Evolutionary conservation across 2,113 vertebrate species (phyloP), one percentile per base, ranked within the genome.

Genomic region (Solea solea): DNA sequence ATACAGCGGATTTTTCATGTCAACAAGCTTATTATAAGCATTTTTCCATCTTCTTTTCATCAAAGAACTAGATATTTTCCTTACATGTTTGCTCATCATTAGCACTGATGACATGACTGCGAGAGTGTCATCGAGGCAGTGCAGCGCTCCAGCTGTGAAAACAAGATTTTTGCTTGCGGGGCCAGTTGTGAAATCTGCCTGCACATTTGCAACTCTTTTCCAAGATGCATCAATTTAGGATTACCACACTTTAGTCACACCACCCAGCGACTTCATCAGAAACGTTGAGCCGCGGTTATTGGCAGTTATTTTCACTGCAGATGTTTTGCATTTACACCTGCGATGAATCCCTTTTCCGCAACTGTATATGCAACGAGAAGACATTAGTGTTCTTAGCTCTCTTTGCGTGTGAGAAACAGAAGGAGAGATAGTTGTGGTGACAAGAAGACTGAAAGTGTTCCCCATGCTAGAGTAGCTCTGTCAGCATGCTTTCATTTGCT

Each of bases 391-490:
- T 45, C 44, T 45, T 45, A 6, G 2, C 10, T 16, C 10, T 53
- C 8, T 1, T 34, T 62, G 50, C 45, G 59, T 65, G 66, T 21
- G 55, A 48, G 42, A 34, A 46, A 64, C 16, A 62, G n/a, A 28
- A 64, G 13, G 27, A 16, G 54, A 21, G 2, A 50, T 5, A 72
- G 61, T 77, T 52, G 51, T 5, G 45, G 55, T 49, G 60, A 78
- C 65, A 66, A 67, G 56, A 48, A 62, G 63, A 78, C 27, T 51
- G 60, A 81, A 76, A 74, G 67, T 21, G 58, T 58, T 78, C 66
- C 74, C 74, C 63, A 48, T 72, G 77, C 69, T 67, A 70, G 72
- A 72, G 74, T 57, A 72, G 65, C 76, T 78, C 72, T 69, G 72
- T 83, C 74, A 58, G 67, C 80, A 70, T 27, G 41, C 42, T 41